Evolutionary conservation across 1,140 invertebrate genomes (phyloP).

Genomic region (Dendroctonus valens): DNA sequence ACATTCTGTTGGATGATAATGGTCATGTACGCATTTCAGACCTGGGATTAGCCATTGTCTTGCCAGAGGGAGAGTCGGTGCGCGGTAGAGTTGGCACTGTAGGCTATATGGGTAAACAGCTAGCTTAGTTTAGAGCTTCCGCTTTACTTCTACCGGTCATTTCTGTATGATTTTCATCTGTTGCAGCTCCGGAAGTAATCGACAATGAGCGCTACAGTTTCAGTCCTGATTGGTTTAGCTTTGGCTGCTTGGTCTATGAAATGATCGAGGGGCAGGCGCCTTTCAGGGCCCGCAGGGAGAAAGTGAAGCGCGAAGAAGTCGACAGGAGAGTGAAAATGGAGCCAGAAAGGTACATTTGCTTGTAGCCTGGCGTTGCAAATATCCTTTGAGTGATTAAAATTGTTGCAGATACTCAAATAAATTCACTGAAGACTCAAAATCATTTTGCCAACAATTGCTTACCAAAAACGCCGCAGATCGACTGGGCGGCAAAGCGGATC

Average conservation of each 20-base stretch:
- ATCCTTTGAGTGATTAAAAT: not conserved
- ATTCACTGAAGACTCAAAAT: conserved; percentile 92
- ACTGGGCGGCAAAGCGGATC: conserved; percentile 82
- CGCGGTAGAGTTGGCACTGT: conserved; percentile 96
- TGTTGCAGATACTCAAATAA: conserved; percentile 80
- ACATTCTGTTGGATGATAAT: conserved; percentile 86
- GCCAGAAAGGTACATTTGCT: conserved; percentile 60
- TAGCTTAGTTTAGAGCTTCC: not conserved
- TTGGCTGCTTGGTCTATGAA: conserved; percentile 96
- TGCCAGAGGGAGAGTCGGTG: conserved; percentile 96
- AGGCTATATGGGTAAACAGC: conserved; percentile 80
- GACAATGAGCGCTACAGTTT: conserved; percentile 99
- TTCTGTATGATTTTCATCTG: not conserved
- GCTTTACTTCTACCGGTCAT: not conserved
- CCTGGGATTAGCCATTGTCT: conserved; percentile 95
- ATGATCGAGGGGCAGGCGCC: conserved; percentile 99
- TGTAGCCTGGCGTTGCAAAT: not conserved
- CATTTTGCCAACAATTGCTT: conserved; percentile 86
- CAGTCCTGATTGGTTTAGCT: conserved; percentile 99
- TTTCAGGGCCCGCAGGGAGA: conserved; percentile 81
- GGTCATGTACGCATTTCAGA: conserved; percentile 96
- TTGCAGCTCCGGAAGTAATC: conserved; percentile 90
- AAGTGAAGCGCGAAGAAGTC: conserved; percentile 96
- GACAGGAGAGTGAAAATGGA: conserved; percentile 88
- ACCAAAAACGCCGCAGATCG: conserved; percentile 80